Evolutionary conservation across 2,888 invertebrate genomes (phyloP), one percentile per base, ranked within the genome.

Genomic region (Acanthococcus lagerstroemiae): DNA sequence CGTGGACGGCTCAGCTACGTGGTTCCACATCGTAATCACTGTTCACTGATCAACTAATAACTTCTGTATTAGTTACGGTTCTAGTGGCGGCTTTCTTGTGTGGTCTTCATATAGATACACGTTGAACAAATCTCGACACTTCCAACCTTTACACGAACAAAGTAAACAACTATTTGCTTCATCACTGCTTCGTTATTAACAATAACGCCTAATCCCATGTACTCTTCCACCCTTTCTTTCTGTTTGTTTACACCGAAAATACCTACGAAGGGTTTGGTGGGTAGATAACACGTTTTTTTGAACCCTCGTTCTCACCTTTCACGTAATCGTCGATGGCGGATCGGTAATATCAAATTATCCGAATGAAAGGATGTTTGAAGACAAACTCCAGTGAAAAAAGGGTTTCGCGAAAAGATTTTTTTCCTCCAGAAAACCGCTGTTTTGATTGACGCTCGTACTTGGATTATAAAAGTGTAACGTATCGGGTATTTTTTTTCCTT

Each of bases 21-120:
- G 54, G 63, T 52, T 63, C 52, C 63, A 52, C 27, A 52, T 52
- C 44, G 63, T 63, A 63, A 63, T 63, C 63, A 63, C 54, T 63
- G 63, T 37, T 63, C 63, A 63, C 54, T 63, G 63, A 52, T 63
- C 63, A 63, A 52, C 63, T 63, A 63, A 63, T 63, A 63, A 63
- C 63, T 63, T 52, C 50, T 63, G 52, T 50, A 63, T 63, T 63
- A 63, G 63, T 63, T 63, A 63, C 63, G 63, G 63, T 63, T 21
- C 37, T 60, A 60, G 60, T 54, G 63, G 52, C 63, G 63, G 63
- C 63, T 52, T 52, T 54, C 44, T 25, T 63, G 63, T 63, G 63
- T 63, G 63, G 63, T 63, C 63, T 63, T 63, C 52, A 52, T 25
- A 21, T 22, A 17, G 12, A 6, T 52, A 21, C 24, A 22, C n/a